Percentiles rank a stretch among this genome's conserved stretches.
Evolutionary conservation across 1,140 invertebrate genomes (phyloP).

Genomic region (Heliconius hermathena): DNA sequence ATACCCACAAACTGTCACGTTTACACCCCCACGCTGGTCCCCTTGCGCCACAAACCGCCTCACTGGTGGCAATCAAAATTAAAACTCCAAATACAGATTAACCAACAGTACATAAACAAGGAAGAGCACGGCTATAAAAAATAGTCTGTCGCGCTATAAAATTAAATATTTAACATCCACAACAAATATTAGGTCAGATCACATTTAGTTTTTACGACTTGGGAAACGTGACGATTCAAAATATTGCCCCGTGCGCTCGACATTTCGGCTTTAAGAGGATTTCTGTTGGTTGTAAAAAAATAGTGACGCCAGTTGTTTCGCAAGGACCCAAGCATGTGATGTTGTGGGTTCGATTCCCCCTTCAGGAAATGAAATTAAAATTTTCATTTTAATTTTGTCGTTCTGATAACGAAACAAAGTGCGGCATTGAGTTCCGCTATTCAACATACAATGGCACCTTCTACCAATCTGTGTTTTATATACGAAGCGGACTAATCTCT

Average conservation of each 20-base stretch:
- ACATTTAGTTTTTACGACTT: slow-evolving; percentile 41
- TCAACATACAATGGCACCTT: too few species aligned
- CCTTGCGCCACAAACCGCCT: too few species aligned
- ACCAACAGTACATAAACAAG: not conserved
- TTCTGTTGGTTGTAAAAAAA: slow-evolving; percentile 41
- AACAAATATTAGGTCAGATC: slow-evolving; percentile 39
- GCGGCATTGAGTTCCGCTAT: too few species aligned
- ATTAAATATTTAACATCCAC: slow-evolving; percentile 24
- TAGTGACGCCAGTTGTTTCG: not conserved
- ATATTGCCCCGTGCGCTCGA: slow-evolving; percentile 32
- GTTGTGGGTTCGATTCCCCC: too few species aligned
- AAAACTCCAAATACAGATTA: not conserved
- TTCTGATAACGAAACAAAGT: too few species aligned
- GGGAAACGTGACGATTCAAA: slow-evolving; percentile 39
- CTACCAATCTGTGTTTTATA: too few species aligned
- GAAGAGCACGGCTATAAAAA: slow-evolving; percentile 17
- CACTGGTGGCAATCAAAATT: not conserved
- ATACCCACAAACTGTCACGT: too few species aligned
- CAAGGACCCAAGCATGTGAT: too few species aligned
- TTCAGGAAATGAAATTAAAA: too few species aligned
- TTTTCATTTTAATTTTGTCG: too few species aligned
- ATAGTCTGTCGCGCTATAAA: slow-evolving; percentile 22
- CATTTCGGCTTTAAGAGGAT: slow-evolving; percentile 46
- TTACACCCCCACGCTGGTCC: too few species aligned
- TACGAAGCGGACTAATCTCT: too few species aligned